phyloP scores from a whole-genome alignment of 2,113 vertebrate species.

The Lophochroa leadbeateri region DNA sequence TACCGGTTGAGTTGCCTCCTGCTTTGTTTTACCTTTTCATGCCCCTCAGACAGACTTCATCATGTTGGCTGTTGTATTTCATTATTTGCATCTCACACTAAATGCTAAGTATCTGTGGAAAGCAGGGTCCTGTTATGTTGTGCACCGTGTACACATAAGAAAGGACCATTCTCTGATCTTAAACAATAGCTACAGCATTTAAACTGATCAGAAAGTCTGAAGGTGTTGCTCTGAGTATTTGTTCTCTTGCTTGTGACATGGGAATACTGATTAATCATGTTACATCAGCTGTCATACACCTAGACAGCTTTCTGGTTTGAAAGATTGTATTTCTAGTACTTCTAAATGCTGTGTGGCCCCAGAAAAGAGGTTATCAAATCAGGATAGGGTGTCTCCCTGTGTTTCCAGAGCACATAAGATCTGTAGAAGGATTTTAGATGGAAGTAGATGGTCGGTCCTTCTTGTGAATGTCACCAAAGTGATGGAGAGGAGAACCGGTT shows the following conservation, averaged over 20 bases:
- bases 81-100: neutral
- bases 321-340: neutral
- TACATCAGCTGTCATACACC: neutral
- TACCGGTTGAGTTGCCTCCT: conserved; percentile 1
- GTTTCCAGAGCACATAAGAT: neutral
- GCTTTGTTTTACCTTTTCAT: conserved; percentile 38
- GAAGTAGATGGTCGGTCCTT: no score
- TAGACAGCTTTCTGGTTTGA: neutral
- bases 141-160: neutral
- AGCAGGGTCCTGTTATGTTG: neutral
- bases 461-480: no score
- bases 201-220: conserved; percentile 49
- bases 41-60: conserved; percentile 35
- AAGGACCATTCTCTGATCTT: neutral
- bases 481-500: no score
- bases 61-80: neutral
- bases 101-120: neutral
- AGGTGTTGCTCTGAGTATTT: conserved; percentile 11
- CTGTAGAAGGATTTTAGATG: neutral
- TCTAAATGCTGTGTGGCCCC: neutral
- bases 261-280: neutral
- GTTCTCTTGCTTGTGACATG: neutral
- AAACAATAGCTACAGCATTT: neutral
- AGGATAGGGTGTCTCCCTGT: neutral
- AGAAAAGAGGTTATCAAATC: neutral